Conservation (phyloP, 2,113 vertebrate species). For the Chlorocebus sabaeus region DNA sequence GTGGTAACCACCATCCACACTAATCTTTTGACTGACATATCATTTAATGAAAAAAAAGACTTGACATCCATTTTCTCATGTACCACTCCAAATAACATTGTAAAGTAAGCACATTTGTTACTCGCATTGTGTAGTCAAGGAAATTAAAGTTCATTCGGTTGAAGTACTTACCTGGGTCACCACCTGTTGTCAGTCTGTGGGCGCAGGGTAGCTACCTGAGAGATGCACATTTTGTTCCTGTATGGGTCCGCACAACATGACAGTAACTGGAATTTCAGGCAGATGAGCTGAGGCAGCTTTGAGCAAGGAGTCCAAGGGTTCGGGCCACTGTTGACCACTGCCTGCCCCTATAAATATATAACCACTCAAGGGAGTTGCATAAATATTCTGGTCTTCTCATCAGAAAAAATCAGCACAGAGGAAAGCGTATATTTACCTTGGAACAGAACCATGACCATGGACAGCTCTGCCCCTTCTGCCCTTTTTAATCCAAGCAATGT, state of each 20-base stretch:
- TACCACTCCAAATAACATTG: too few relatives aligned
- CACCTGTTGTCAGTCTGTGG: accelerated
- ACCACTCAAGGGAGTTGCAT: neutral
- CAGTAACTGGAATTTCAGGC: neutral
- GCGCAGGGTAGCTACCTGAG: neutral
- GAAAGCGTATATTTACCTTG: neutral
- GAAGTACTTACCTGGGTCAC: neutral
- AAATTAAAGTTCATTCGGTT: accelerated
- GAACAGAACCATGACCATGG: too few relatives aligned
- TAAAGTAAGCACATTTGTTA: too few relatives aligned
- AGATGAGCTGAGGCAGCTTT: neutral
- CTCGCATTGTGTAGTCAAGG: neutral
- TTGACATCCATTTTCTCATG: neutral
- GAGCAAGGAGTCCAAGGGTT: neutral
- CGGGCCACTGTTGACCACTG: neutral
- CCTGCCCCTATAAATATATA: neutral
- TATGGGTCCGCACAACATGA: neutral
- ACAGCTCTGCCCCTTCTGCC: neutral
- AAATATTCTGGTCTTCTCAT: neutral
- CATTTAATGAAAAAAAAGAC: neutral
- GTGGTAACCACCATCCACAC: accelerated
- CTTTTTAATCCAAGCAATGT: accelerated
- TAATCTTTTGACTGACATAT: accelerated
- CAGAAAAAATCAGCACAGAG: neutral
- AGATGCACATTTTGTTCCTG: neutral